A percentile compares a stretch with the other conserved stretches of the same genome.
Evolutionary conservation across 2,797 vertebrate genomes (phyloP).

Genomic region (Cyclopterus lumpus): DNA sequence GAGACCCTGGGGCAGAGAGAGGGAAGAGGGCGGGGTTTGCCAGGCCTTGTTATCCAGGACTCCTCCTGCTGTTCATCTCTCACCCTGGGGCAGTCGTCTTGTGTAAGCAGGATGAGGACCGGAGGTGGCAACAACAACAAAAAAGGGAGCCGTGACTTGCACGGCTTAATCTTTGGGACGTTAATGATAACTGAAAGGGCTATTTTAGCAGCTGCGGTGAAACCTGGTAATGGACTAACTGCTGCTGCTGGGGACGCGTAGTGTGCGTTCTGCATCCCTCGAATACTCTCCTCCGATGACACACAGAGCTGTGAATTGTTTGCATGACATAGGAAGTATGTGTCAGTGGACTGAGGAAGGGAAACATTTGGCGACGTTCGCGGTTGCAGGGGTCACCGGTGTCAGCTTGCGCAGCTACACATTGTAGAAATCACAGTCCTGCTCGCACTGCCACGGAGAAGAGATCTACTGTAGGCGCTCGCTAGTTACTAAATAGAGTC

Average conservation of each 20-base stretch:
- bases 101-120: conserved; percentile 35
- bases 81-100: conserved; percentile 30
- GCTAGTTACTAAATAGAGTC: conserved; percentile 23
- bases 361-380: not conserved
- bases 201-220: not conserved
- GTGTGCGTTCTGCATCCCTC: conserved; percentile 27
- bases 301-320: not conserved
- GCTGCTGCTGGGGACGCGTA: conserved; percentile 20
- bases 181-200: not conserved
- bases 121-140: conserved; percentile 3
- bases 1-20: conserved; percentile 14
- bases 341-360: too few species aligned
- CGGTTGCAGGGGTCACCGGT: not conserved
- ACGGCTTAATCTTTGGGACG: not conserved
- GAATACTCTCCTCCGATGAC: conserved; percentile 30
- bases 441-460: not conserved
- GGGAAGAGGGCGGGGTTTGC: conserved; percentile 22
- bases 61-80: conserved; percentile 53
- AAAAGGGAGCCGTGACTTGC: not conserved
- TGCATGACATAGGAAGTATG: not conserved
- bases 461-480: conserved; percentile 1
- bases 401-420: not conserved
- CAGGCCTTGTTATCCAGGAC: conserved; percentile 57
- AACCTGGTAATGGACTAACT: not conserved
- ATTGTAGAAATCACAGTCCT: not conserved